These are phyloP conservation scores for Leucoptera coffeella DNA, from an alignment of 2,888 invertebrate genomes.

Conservation along the genomic window DNA sequence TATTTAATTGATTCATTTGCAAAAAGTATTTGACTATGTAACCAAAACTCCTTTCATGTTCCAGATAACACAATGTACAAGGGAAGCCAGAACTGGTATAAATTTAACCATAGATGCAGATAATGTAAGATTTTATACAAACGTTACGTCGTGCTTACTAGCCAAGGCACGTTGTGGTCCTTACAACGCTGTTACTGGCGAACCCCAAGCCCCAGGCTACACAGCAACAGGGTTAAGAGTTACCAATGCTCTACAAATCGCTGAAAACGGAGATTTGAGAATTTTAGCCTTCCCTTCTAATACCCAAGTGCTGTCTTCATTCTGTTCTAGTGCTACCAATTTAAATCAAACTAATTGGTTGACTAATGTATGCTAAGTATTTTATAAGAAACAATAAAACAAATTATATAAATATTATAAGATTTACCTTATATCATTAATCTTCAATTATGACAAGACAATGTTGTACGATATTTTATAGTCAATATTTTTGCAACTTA, in stretches of 20 bases:
- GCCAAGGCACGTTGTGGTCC: constrained; percentile 57
- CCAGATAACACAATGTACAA: constrained; percentile 47
- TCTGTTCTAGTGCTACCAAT: constrained; percentile 45
- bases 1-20: too few species aligned
- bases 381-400: too few species aligned
- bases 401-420: too few species aligned
- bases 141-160: constrained; percentile 60
- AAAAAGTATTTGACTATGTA: too few species aligned
- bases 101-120: constrained; percentile 39
- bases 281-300: constrained; percentile 46
- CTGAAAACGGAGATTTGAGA: constrained; percentile 46
- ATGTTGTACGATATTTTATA: too few species aligned
- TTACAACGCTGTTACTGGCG: constrained; percentile 61
- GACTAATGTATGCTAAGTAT: constrained; percentile 28
- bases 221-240: constrained; percentile 24
- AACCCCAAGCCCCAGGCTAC: constrained; percentile 47
- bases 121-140: constrained; percentile 51
- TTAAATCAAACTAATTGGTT: constrained; percentile 47
- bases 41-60: too few species aligned
- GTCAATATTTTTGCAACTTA: too few species aligned
- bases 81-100: constrained; percentile 43
- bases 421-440: too few species aligned
- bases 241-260: constrained; percentile 53
- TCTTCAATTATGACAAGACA: too few species aligned
- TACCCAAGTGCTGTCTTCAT: constrained; percentile 41